Evolutionary conservation across 2,888 invertebrate species (phyloP).

Genomic region (Xestoiulus laeticollis): DNA sequence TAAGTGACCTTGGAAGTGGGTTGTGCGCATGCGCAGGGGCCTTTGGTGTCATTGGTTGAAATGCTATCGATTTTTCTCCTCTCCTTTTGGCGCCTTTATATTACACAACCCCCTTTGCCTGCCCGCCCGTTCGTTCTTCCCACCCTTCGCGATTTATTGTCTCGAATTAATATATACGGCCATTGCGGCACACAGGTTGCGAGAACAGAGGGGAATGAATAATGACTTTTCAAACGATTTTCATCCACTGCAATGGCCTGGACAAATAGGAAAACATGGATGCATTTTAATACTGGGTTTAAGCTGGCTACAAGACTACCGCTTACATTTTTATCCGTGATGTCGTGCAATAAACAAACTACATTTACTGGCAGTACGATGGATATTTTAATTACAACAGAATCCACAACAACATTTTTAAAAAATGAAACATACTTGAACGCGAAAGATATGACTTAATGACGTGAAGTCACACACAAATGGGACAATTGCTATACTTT

Average conservation of each 20-base stretch:
- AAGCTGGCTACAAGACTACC: no score
- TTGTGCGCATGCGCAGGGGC: background rate
- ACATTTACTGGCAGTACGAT: no score
- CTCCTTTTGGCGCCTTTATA: background rate
- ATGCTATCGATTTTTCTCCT: background rate
- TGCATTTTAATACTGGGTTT: no score
- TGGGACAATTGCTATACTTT: no score
- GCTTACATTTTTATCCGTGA: no score
- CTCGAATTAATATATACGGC: constrained; percentile 37
- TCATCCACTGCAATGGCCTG: background rate
- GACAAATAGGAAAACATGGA: no score
- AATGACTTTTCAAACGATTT: constrained; percentile 34
- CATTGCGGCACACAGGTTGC: constrained; percentile 34
- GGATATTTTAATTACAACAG: no score
- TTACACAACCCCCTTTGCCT: background rate
- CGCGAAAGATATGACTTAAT: no score
- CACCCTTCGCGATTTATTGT: constrained; percentile 29
- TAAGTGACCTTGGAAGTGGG: background rate
- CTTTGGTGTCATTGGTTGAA: constrained; percentile 14
- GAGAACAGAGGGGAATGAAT: background rate
- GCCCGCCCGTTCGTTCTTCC: background rate
- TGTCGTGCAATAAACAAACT: no score
- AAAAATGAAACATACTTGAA: no score
- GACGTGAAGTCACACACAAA: no score
- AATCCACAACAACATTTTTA: no score